A percentile compares a stretch with the other conserved stretches of the same genome.
Conservation (phyloP, 1,140 invertebrate genomes). For the Drosophila subpulchrella region DNA sequence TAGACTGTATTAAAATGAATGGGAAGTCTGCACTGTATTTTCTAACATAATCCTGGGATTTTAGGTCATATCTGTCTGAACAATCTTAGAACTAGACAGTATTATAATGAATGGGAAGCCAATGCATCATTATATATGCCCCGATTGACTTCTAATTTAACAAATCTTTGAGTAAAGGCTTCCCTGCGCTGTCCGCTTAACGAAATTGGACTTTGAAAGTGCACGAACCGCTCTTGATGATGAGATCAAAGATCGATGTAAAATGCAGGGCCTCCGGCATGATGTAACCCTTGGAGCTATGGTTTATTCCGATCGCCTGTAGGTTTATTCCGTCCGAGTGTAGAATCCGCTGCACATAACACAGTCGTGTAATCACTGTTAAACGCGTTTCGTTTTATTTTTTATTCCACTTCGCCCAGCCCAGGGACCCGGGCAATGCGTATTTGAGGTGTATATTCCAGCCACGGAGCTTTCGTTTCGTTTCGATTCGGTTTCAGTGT, state of each 20-base stretch:
- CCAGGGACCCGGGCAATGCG: conserved; percentile 10
- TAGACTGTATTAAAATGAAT: background rate
- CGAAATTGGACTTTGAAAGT: conserved; percentile 11
- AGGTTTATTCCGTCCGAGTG: conserved; percentile 17
- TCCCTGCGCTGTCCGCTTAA: background rate
- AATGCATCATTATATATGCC: background rate
- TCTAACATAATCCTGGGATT: no score
- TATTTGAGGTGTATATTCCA: conserved; percentile 26
- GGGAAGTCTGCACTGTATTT: no score
- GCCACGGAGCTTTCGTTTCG: conserved; percentile 14
- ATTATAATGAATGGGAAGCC: background rate
- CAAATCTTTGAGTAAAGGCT: background rate
- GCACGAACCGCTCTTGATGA: conserved; percentile 69
- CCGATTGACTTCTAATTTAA: background rate
- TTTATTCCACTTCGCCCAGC: conserved; percentile 35
- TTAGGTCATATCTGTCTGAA: no score
- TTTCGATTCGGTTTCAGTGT: background rate
- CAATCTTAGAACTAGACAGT: background rate
- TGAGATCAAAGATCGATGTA: conserved; percentile 77
- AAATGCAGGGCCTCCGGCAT: conserved; percentile 69
- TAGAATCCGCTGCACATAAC: conserved; percentile 46
- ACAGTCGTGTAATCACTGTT: conserved; percentile 46
- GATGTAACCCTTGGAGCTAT: conserved; percentile 23
- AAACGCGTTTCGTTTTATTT: conserved; percentile 12
- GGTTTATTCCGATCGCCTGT: background rate